Percentiles rank a stretch among this genome's conserved stretches.
phyloP scores from a whole-genome alignment of 2,113 vertebrate species.

The Manacus vitellinus region DNA sequence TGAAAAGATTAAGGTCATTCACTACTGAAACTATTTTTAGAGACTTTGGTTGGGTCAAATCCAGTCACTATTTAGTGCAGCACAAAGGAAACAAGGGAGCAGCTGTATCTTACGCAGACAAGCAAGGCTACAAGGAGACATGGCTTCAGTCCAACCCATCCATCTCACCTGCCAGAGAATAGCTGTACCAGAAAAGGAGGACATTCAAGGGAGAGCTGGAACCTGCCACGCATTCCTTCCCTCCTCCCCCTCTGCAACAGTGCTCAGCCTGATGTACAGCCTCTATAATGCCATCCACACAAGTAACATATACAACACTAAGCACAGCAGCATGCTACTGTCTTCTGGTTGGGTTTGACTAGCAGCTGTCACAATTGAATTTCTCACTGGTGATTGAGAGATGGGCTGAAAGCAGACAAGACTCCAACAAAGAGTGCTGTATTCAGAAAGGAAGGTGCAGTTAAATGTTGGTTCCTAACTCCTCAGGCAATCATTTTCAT shows the following conservation, averaged over 20 bases:
- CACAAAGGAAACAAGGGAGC: neutral
- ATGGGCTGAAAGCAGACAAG: neutral
- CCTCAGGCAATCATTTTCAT: neutral
- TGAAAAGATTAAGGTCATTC: neutral
- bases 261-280: accelerated
- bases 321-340: neutral
- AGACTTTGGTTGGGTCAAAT: neutral
- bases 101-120: neutral
- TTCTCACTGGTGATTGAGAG: neutral
- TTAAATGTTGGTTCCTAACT: neutral
- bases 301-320: neutral
- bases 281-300: neutral
- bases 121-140: neutral
- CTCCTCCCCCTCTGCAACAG: neutral
- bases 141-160: neutral
- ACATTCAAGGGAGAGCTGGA: neutral
- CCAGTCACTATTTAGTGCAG: accelerated
- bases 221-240: accelerated
- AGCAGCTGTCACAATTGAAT: neutral
- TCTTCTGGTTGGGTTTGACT: neutral
- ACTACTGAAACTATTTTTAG: neutral
- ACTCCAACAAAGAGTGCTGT: neutral
- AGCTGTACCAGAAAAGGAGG: neutral
- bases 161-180: neutral
- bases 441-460: neutral